Evolutionary conservation across 2,888 invertebrate species (phyloP), one percentile per base, ranked within the genome.

Genomic region (Holacanthella duospinosa): DNA sequence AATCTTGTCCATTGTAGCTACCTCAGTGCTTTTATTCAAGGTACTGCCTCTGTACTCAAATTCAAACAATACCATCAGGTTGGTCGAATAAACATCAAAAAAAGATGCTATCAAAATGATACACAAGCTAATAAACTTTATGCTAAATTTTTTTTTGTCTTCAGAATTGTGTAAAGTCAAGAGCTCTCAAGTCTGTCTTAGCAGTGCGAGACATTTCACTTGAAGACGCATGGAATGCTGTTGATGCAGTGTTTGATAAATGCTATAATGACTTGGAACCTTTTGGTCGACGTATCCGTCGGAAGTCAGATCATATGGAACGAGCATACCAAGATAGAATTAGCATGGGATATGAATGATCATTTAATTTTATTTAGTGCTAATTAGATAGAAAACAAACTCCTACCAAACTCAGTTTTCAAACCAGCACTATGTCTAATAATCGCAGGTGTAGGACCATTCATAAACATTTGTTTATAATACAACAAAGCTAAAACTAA

Each of bases 211-310:
- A 88, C 74, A 83, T 94, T 24, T 80, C 82, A 0, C 79, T 82
- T 64, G 80, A 81, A 58, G 85, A 90, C 75, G 94, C 92, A 0
- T 78, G 82, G 21, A 82, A 82, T 29, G 85, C 88, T 0, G 87
- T 96, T 27, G 87, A 94, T 70, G 83, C 86, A 74, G 94, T 95
- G 0, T 96, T 96, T 78, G 82, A 86, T 0, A 88, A 85, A 76
- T 96, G 96, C 77, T 95, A 95, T 75, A 83, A 84, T 25, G 95
- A 96, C 77, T 80, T 94, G 72, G 96, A 96, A 76, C 96, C 96
- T 0, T 83, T 72, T 59, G 74, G 75, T 12, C 68, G 80, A 48
- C 72, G 77, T 26, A 64, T 76, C n/a, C 66, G 76, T 25, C 65
- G 76, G 3, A 88, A 87, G 75, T 89, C 89, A 0, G 78, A 81